Evolutionary conservation across 2,797 vertebrate species (phyloP).

Genomic region (Gymnothorax reevesii): DNA sequence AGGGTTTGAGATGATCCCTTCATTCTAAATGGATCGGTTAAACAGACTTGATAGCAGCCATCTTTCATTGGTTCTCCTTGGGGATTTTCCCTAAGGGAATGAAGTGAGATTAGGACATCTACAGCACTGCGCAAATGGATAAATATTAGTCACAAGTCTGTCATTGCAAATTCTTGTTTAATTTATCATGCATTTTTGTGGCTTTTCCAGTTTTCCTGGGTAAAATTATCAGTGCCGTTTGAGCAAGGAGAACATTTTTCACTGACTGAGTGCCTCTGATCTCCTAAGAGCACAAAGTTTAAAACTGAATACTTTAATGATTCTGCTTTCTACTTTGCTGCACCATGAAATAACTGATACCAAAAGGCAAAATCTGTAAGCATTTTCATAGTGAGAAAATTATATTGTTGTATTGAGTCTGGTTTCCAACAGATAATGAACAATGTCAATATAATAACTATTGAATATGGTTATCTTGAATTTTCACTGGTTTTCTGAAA

Average conservation of each 20-base stretch:
- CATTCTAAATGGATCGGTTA: conserved; percentile 3
- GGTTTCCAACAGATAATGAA: no score
- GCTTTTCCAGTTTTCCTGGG: background rate
- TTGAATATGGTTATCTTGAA: no score
- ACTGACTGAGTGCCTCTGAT: background rate
- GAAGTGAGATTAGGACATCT: background rate
- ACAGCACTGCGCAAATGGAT: background rate
- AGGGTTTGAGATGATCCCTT: background rate
- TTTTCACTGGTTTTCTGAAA: background rate
- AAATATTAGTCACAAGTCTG: background rate
- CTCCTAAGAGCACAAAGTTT: background rate
- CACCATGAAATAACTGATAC: background rate
- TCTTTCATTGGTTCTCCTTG: conserved; percentile 2
- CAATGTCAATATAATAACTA: no score
- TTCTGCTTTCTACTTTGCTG: background rate
- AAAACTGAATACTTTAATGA: background rate
- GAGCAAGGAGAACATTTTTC: background rate
- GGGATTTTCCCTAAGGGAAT: background rate
- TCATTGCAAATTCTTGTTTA: background rate
- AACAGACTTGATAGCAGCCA: background rate
- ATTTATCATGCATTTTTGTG: background rate
- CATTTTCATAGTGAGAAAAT: no score
- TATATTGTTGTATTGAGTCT: no score
- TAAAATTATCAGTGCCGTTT: background rate
- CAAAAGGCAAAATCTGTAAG: background rate